Conservation (phyloP, 1,140 invertebrate genomes). For the Notospermus geniculatus region DNA sequence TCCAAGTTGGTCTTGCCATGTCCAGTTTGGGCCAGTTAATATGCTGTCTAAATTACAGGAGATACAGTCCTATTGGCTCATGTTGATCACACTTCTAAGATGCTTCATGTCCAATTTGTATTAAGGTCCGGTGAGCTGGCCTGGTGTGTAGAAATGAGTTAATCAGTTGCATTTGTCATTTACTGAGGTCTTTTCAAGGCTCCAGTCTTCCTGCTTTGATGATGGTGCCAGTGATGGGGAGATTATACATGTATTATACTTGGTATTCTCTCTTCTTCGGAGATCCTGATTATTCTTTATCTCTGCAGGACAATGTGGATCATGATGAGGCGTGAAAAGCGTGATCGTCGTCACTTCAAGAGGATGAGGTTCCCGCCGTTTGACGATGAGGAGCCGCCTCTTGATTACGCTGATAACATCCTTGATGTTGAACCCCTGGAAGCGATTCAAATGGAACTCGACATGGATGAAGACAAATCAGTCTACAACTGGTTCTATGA, state of each 20-base stretch:
- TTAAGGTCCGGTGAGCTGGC: too few relatives aligned
- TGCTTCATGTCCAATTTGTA: too few relatives aligned
- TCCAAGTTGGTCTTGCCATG: background rate
- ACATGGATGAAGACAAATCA: slow-evolving; percentile 90
- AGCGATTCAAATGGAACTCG: slow-evolving; percentile 98
- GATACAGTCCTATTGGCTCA: too few relatives aligned
- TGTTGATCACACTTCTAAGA: too few relatives aligned
- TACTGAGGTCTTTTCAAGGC: too few relatives aligned
- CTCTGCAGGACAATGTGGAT: slow-evolving; percentile 95
- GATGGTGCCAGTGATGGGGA: too few relatives aligned
- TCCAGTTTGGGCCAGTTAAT: too few relatives aligned
- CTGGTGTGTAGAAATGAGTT: too few relatives aligned
- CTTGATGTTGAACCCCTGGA: slow-evolving; percentile 98
- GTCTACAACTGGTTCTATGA: slow-evolving; percentile 96
- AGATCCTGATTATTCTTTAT: slow-evolving; percentile 9
- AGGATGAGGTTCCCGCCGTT: slow-evolving; percentile 99
- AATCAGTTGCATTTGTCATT: too few relatives aligned
- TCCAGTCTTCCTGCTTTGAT: too few relatives aligned
- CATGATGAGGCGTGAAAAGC: slow-evolving; percentile 98
- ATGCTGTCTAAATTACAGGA: too few relatives aligned
- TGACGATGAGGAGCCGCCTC: slow-evolving; percentile 98
- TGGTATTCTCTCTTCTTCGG: background rate
- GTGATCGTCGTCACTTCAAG: slow-evolving; percentile 98
- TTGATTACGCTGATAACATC: slow-evolving; percentile 99
- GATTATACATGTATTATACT: too few relatives aligned